phyloP scores from a whole-genome alignment of 2,797 vertebrate species.

The Alosa sapidissima region DNA sequence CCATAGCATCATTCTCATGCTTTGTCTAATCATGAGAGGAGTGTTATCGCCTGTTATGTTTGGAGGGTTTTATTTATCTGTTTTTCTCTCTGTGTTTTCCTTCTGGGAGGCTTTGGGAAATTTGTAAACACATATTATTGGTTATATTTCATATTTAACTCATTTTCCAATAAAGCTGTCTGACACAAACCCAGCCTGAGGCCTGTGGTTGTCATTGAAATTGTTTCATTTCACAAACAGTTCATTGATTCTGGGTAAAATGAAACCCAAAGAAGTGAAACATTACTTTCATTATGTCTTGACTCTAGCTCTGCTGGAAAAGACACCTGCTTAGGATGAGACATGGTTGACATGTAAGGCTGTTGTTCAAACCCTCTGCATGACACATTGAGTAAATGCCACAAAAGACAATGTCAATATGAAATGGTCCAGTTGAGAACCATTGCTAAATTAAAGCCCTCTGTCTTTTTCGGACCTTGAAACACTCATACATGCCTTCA shows the following conservation, averaged over 20 bases:
- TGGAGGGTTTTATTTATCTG: neutral
- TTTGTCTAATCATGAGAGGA: neutral
- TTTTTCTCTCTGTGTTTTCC: neutral
- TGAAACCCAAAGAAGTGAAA: neutral
- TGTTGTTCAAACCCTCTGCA: neutral
- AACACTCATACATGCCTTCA: too few species aligned
- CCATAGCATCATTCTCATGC: neutral
- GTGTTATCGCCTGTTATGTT: neutral
- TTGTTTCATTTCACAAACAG: neutral
- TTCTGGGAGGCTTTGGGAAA: neutral
- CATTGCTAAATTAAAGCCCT: too few species aligned
- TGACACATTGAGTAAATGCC: neutral
- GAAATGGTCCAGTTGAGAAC: too few species aligned
- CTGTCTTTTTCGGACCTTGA: too few species aligned
- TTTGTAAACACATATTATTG: neutral
- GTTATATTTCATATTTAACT: neutral
- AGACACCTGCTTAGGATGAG: neutral
- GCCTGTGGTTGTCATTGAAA: neutral
- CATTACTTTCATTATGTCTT: conserved; percentile 1
- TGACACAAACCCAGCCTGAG: neutral
- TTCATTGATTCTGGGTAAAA: neutral
- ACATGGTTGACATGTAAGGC: neutral
- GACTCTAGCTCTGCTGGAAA: neutral
- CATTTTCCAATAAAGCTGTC: neutral
- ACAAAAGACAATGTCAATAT: neutral